Base-by-base conservation (phyloP, 2,113 vertebrate genomes). In the Conger conger region DNA sequence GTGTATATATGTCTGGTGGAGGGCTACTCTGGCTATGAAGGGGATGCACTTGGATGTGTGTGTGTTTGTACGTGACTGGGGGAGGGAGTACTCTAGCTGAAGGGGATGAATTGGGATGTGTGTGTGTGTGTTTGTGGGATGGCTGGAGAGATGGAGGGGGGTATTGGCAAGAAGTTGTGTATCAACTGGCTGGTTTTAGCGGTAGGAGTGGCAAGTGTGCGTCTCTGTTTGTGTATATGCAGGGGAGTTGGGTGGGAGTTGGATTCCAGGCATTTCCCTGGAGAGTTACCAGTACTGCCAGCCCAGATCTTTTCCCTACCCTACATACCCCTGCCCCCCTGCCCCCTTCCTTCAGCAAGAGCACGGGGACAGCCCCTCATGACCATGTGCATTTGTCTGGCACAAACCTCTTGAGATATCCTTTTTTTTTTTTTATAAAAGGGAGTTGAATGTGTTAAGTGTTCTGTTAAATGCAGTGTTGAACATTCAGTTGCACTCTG, bases 211-310 rank as follows among this genome's bases (percentile, higher is more conserved):
- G 45, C 9, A 13, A 50, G 35, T 82, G 54, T 82, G 81, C 63
- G 18, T 82, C 20, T 82, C 42, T 60, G 23, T 82, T 27, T 80
- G 76, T 80, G 50, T 79, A 76, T 84, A 15, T 78, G 15, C 53
- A 36, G 30, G 40, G 68, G 17, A 35, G n/a, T 33, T 68, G 81
- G 30, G 54, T 20, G 20, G 13, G 16, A 20, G 15, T 82, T 57
- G 18, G 50, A 50, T 50, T 57, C 9, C 1, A 36, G 76, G 37
- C 20, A 35, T 17, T 27, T 36, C 18, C 76, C 76, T 16, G 20
- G 37, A 76, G 57, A 63, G 57, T 3, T 23, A 3, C 57, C 57
- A 27, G 23, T 63, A 63, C 20, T 63, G 57, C 57, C 57, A 27
- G 57, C 57, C 27, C 57, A 63, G 20, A 57, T 57, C 15, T 20